Base-by-base conservation (phyloP, 1,140 invertebrate genomes). In the Tetramorium alpestre region DNA sequence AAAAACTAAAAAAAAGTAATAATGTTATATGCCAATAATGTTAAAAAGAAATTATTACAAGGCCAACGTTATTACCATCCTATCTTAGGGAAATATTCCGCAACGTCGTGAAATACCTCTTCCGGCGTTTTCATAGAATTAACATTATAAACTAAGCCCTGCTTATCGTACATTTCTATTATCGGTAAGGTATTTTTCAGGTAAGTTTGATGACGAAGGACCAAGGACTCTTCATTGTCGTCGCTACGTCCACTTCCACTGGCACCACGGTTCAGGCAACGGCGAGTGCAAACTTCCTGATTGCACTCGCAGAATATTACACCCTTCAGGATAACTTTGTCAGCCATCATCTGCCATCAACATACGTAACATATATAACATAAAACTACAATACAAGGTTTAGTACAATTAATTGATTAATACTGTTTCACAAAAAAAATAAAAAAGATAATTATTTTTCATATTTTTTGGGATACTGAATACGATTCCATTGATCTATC, bases 281-380 rank as follows among this genome's bases (percentile, higher is more conserved):
- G 96, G 38, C 97, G 93, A 0, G 97, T 97, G 94, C 99, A 99
- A 3, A 97, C 96, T 82, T 99, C 97, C 92, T 98, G 96, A 10
- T 96, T 96, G 93, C 99, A 99, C 80, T 99, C 98, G 91, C 99
- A 98, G 94, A 99, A 99, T 3, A 99, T 94, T 0, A 99, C 98
- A 94, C 98, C 99, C 90, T 98, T 96, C 10, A 99, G 95, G 67
- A 98, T 96, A 0, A 98, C 97, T 95, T 99, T 99, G 25, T 97
- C 97, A 0, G 96, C 94, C 97, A 99, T 99, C 88, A 96, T 96
- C 90, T 97, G 96, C 6, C n/a, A 90, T 6, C 82, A 72, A 58
- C 62, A 51, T 84, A 73, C 41, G 5, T 41, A 33, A 11, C 0
- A 51, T 84, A 73, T 47, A 8, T 41, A 33, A 11, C 0, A 49